phyloP scores from a whole-genome alignment of 2,888 invertebrate species.

The Coleophora flavipennella region DNA sequence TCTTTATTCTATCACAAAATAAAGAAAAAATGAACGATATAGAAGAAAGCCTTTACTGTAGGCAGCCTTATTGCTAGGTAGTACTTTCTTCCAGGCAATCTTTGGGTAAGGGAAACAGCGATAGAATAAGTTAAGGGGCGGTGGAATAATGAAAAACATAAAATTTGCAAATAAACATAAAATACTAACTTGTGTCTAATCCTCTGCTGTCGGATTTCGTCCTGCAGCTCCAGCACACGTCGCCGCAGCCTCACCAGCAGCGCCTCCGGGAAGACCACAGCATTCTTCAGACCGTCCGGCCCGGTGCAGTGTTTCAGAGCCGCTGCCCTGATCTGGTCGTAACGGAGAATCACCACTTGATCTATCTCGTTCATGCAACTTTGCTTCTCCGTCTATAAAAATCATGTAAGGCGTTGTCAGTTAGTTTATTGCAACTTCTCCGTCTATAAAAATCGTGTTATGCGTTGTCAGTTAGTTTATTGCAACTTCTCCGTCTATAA shows the following conservation, averaged over 20 bases:
- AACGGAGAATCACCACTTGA: slow-evolving; percentile 76
- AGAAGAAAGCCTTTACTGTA: too few relatives aligned
- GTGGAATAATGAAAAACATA: too few relatives aligned
- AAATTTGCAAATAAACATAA: too few relatives aligned
- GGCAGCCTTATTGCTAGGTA: too few relatives aligned
- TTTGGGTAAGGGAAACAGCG: too few relatives aligned
- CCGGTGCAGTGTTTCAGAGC: slow-evolving; percentile 57
- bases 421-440: too few relatives aligned
- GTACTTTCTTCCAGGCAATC: too few relatives aligned
- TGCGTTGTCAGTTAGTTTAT: not conserved
- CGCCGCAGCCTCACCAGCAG: slow-evolving; percentile 71
- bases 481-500: too few relatives aligned
- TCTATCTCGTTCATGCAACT: slow-evolving; percentile 84
- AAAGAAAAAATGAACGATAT: too few relatives aligned
- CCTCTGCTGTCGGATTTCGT: slow-evolving; percentile 76
- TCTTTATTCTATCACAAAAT: too few relatives aligned
- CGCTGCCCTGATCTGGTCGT: slow-evolving; percentile 76
- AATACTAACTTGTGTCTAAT: slow-evolving; percentile 37
- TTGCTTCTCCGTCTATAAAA: slow-evolving; percentile 76
- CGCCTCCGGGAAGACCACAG: slow-evolving; percentile 76
- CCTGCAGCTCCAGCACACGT: slow-evolving; percentile 76
- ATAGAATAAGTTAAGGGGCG: too few relatives aligned
- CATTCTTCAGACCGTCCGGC: slow-evolving; percentile 46
- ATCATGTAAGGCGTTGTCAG: not conserved
- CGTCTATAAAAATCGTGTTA: not conserved